Evolutionary conservation across 35 echinoderm and acorn worm genomes (phyloP).

Genomic region (Strongylocentrotus purpuratus): DNA sequence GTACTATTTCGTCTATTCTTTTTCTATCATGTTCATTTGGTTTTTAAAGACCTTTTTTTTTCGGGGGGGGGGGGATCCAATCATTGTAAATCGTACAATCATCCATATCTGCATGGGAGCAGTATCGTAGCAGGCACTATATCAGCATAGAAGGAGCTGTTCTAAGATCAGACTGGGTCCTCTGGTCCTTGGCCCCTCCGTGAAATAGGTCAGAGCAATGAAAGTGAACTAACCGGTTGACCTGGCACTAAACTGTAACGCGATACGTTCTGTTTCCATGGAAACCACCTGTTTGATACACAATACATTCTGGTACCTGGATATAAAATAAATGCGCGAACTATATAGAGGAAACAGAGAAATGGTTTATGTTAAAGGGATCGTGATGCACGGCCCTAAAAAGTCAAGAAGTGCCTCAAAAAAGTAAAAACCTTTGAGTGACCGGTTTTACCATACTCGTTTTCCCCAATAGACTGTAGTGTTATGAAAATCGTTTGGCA

Average conservation of each 20-base stretch:
- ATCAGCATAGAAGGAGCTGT: background rate
- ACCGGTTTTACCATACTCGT: too few relatives aligned
- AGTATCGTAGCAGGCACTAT: background rate
- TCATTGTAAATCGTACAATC: background rate
- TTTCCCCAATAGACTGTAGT: too few relatives aligned
- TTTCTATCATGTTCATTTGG: background rate
- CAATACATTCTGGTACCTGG: background rate
- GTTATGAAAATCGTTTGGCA: too few relatives aligned
- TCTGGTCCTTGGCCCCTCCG: background rate
- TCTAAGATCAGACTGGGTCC: background rate
- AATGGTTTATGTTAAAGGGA: too few relatives aligned
- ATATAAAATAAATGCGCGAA: background rate
- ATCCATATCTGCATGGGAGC: background rate
- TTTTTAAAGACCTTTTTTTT: background rate
- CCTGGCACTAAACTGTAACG: background rate
- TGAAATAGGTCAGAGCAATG: background rate
- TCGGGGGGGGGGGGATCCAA: background rate
- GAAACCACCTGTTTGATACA: background rate
- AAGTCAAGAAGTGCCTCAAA: too few relatives aligned
- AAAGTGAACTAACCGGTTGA: background rate
- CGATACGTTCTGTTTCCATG: background rate
- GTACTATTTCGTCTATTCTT: background rate
- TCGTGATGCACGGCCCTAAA: too few relatives aligned
- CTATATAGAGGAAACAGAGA: background rate
- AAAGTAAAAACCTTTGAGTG: too few relatives aligned